Conservation (phyloP, 2,888 invertebrate genomes). For the Callyntrura sp. region DNA sequence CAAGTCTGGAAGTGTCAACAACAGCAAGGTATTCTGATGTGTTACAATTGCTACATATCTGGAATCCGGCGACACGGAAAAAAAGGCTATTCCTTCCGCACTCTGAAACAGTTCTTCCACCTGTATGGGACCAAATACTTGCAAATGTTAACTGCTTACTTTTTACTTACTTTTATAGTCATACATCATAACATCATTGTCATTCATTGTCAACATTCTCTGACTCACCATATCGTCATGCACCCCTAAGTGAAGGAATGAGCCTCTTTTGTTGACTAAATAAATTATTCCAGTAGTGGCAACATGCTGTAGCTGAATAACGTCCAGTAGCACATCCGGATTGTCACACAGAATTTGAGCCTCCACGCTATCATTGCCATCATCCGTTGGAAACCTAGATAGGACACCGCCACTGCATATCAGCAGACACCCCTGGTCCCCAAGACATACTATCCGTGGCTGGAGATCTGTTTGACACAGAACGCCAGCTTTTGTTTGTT, state of each 20-base stretch:
- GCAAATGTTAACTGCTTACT: too few species aligned
- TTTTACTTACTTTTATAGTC: too few species aligned
- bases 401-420: conserved; percentile 39
- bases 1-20: conserved; percentile 80
- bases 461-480: background rate
- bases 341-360: conserved; percentile 47
- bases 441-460: conserved; percentile 66
- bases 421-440: conserved; percentile 76
- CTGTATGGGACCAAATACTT: too few species aligned
- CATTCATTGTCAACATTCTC: background rate
- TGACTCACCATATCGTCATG: conserved; percentile 57
- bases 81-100: conserved; percentile 80
- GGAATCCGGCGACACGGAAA: conserved; percentile 82
- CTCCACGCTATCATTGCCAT: conserved; percentile 19
- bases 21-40: conserved; percentile 71
- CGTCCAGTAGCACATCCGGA: conserved; percentile 63
- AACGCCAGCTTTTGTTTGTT: background rate
- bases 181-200: background rate
- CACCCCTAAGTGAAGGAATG: conserved; percentile 73
- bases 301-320: conserved; percentile 73
- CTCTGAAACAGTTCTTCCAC: conserved; percentile 82
- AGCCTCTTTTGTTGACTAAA: conserved; percentile 67
- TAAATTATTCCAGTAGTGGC: conserved; percentile 72
- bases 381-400: conserved; percentile 37
- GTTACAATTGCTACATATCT: conserved; percentile 80